Base-by-base conservation (phyloP, 2,888 invertebrate genomes). In the Nomada lathburiana region DNA sequence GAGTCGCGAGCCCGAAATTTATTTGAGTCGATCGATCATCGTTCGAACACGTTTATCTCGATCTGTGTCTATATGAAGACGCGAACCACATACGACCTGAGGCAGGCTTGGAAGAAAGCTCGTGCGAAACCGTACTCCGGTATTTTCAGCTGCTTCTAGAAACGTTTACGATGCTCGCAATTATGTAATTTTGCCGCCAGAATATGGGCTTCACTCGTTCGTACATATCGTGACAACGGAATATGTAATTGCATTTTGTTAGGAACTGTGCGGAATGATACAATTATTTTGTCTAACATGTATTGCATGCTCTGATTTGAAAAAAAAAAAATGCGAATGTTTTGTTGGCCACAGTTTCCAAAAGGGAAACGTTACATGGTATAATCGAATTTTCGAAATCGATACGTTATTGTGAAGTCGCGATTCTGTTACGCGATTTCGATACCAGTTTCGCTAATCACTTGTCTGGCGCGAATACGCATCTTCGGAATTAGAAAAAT, bases 21-120 rank as follows among this genome's bases (percentile, higher is more conserved):
- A 11, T 57, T 36, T 11, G 44, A 60, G 36, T 29, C 42, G 18
- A 67, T 74, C 50, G 47, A 73, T 69, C 26, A 44, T 23, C 57
- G 29, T 69, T 71, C 53, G 18, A 68, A 67, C 70, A 13, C 23
- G 55, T 70, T 64, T 23, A 23, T 26, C 64, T 53, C 20, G 47
- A 59, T 64, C 44, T 62, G 71, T 69, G 26, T 52, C 89, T 84
- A 84, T 71, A 91, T 91, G 91, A 90, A 86, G 90, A 89, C 90
- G 69, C 89, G 87, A 75, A 88, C 89, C 23, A 87, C 90, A 36
- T 91, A 91, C 86, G 86, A 91, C 78, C 76, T 91, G 80, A 85
- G 83, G 86, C 88, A 89, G 68, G 90, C 89, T 83, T 91, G 90
- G 91, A 86, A 89, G 68, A 82, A 88, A 75, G 86, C 86, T 73